Percentiles rank a stretch among this genome's conserved stretches.
These are phyloP conservation scores for Bovichtus diacanthus DNA, from an alignment of 2,797 vertebrate genomes.

Conservation along the genomic window DNA sequence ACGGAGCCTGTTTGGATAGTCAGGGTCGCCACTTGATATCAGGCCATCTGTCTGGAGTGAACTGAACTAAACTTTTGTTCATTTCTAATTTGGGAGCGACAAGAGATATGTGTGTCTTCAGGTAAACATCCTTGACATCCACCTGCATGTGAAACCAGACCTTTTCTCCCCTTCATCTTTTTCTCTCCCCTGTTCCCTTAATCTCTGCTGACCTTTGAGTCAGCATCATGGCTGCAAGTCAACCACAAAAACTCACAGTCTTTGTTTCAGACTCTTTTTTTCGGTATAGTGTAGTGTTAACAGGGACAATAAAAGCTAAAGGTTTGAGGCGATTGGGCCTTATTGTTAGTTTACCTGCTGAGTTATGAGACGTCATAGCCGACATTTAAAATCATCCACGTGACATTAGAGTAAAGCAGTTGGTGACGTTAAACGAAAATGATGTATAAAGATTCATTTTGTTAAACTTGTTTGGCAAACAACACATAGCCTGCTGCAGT, in stretches of 20 bases:
- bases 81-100: slow-evolving; percentile 74
- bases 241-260: slow-evolving; percentile 52
- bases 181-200: slow-evolving; percentile 50
- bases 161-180: slow-evolving; percentile 44
- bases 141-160: slow-evolving; percentile 79
- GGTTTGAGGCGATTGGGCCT: neutral
- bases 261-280: slow-evolving; percentile 38
- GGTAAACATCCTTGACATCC: slow-evolving; percentile 81
- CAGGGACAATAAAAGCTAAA: neutral
- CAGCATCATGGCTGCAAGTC: slow-evolving; percentile 44
- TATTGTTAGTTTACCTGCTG: neutral
- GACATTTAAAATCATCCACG: neutral
- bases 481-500: neutral
- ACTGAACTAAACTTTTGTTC: slow-evolving; percentile 75
- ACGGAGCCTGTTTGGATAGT: slow-evolving; percentile 61
- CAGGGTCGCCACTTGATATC: slow-evolving; percentile 68
- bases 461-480: too few relatives aligned
- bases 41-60: slow-evolving; percentile 54
- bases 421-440: neutral
- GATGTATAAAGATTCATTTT: neutral
- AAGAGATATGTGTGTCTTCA: slow-evolving; percentile 57
- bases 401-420: slow-evolving; percentile 6
- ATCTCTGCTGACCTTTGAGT: slow-evolving; percentile 75
- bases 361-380: neutral
- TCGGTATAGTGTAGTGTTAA: neutral